A percentile compares a stretch with the other conserved stretches of the same genome.
These are phyloP conservation scores for Standfussiana lucernea DNA, from an alignment of 2,888 invertebrate genomes.

Conservation along the genomic window DNA sequence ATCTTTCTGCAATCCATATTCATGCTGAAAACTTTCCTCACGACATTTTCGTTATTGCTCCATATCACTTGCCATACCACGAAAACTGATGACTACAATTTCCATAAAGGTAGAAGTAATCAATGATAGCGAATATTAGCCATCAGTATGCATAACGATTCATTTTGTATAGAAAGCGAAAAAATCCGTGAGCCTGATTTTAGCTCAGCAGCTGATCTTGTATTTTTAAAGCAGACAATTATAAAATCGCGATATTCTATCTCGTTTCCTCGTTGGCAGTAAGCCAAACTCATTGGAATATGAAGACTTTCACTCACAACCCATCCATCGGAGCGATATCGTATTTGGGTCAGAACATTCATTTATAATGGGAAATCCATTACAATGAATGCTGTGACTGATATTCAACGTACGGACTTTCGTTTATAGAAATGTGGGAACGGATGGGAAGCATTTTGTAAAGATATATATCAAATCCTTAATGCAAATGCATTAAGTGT, in stretches of 20 bases:
- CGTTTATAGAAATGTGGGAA: conserved; percentile 34
- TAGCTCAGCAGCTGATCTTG: conserved; percentile 23
- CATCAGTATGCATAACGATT: neutral
- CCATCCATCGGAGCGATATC: conserved; percentile 40
- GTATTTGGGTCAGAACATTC: conserved; percentile 56
- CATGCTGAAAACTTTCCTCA: neutral
- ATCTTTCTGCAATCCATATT: neutral
- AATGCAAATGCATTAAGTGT: conserved; percentile 46
- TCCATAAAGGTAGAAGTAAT: neutral
- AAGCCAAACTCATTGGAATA: conserved; percentile 48
- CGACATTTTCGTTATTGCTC: neutral
- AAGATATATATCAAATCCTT: conserved; percentile 18
- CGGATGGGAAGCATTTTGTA: conserved; percentile 31
- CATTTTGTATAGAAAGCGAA: neutral
- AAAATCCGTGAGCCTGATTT: neutral
- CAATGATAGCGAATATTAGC: neutral
- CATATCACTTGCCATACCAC: neutral
- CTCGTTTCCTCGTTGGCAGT: conserved; percentile 54
- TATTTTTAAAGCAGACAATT: conserved; percentile 43
- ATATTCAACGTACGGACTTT: conserved; percentile 32
- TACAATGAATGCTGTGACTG: conserved; percentile 41
- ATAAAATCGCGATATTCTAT: conserved; percentile 37
- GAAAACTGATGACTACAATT: neutral
- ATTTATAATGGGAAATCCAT: conserved; percentile 56
- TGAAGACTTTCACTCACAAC: conserved; percentile 54